phyloP scores from a whole-genome alignment of 2,888 invertebrate genomes.

The Anthrax anthrax region DNA sequence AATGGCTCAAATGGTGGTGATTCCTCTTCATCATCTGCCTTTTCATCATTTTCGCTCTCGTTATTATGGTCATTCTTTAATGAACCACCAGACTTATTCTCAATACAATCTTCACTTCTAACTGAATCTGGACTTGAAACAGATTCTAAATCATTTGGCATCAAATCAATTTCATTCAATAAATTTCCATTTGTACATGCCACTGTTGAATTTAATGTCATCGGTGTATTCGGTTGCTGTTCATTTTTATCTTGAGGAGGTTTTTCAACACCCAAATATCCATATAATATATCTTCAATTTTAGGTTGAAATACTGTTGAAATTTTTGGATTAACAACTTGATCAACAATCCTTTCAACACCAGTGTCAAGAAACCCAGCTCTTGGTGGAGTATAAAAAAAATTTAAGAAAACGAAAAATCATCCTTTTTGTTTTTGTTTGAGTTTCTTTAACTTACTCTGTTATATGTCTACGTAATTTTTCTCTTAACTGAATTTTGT shows the following conservation, averaged over 20 bases:
- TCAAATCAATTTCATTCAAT: constrained; percentile 38
- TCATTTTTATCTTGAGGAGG: constrained; percentile 37
- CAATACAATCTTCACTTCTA: constrained; percentile 41
- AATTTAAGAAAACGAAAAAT: no score
- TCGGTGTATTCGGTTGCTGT: no score
- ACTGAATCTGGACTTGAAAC: constrained; percentile 61
- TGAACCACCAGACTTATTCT: constrained; percentile 29
- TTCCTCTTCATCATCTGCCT: constrained; percentile 37
- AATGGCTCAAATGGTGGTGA: constrained; percentile 53
- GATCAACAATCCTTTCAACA: constrained; percentile 87
- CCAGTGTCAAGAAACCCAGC: constrained; percentile 81
- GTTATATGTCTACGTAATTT: constrained; percentile 74
- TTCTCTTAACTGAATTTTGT: constrained; percentile 85
- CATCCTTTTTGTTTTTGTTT: no score
- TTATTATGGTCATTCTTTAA: constrained; percentile 28
- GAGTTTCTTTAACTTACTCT: constrained; percentile 67
- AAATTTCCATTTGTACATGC: constrained; percentile 23
- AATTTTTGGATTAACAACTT: constrained; percentile 89
- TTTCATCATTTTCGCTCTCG: constrained; percentile 19
- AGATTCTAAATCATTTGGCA: constrained; percentile 66
- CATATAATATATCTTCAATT: constrained; percentile 81
- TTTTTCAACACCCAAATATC: constrained; percentile 65
- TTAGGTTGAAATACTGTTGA: constrained; percentile 74
- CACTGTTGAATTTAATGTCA: no score
- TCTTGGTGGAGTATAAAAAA: no score